Percentiles rank a stretch among this genome's conserved stretches.
phyloP scores from a whole-genome alignment of 2,888 invertebrate genomes.

The Heterodera filipjevi region DNA sequence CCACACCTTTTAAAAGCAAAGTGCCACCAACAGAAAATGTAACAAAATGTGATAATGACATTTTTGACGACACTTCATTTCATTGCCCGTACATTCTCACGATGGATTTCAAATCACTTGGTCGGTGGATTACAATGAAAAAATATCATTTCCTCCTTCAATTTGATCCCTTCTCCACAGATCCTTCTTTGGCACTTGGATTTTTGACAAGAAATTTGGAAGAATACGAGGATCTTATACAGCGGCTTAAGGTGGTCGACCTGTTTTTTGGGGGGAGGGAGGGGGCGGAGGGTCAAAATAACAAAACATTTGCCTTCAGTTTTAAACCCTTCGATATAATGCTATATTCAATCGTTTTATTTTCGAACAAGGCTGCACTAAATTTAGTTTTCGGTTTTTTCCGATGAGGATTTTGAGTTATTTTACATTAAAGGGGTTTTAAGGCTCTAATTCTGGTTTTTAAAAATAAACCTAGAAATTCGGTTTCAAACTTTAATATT shows the following conservation, averaged over 20 bases:
- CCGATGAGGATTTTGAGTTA: no score
- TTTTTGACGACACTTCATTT: conserved; percentile 58
- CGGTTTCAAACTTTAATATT: no score
- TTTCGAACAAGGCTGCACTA: no score
- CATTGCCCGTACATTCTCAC: conserved; percentile 62
- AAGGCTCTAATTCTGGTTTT: no score
- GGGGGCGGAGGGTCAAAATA: no score
- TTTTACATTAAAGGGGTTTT: no score
- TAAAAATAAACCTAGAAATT: no score
- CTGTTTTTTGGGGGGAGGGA: no score
- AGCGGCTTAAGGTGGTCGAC: conserved; percentile 39
- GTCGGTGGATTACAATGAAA: neutral
- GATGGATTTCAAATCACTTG: conserved; percentile 59
- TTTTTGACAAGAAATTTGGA: conserved; percentile 54
- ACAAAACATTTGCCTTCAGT: no score
- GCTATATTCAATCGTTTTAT: neutral
- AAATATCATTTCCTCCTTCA: neutral
- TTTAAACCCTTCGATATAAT: no score
- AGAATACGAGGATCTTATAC: conserved; percentile 52
- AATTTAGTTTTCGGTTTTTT: neutral
- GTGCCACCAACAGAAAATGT: neutral
- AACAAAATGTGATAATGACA: conserved; percentile 4
- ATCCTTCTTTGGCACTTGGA: conserved; percentile 60
- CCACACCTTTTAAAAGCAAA: neutral
- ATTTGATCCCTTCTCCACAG: neutral